These are phyloP conservation scores for Drepana falcataria DNA, from an alignment of 2,888 invertebrate genomes.

Conservation along the genomic window DNA sequence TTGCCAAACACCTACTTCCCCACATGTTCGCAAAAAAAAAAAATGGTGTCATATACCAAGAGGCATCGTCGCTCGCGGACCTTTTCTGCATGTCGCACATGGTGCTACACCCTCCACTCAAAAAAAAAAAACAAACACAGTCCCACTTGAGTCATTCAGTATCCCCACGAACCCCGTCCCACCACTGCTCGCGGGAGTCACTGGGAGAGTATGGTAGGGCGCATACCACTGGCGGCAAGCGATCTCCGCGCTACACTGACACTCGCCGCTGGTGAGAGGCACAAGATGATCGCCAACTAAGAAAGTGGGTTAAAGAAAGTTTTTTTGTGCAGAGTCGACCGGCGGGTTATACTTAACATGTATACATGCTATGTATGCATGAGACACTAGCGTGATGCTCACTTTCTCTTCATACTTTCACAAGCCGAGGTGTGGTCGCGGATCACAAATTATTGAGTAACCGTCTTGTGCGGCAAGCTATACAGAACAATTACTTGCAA, in stretches of 20 bases:
- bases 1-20: background rate
- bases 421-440: slow-evolving; percentile 67
- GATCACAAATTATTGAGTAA: slow-evolving; percentile 59
- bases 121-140: slow-evolving; percentile 43
- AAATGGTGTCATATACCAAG: slow-evolving; percentile 53
- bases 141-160: slow-evolving; percentile 59
- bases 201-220: slow-evolving; percentile 58
- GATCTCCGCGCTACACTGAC: slow-evolving; percentile 64
- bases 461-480: slow-evolving; percentile 6
- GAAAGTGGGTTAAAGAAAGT: slow-evolving; percentile 80
- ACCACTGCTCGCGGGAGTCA: slow-evolving; percentile 67
- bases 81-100: slow-evolving; percentile 77
- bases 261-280: slow-evolving; percentile 60
- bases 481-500: background rate
- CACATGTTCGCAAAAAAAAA: background rate
- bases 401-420: slow-evolving; percentile 79
- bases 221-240: slow-evolving; percentile 66
- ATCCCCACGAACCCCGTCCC: slow-evolving; percentile 66
- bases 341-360: slow-evolving; percentile 57
- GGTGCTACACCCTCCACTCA: slow-evolving; percentile 28
- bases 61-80: slow-evolving; percentile 64
- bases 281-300: slow-evolving; percentile 62
- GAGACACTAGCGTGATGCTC: slow-evolving; percentile 60
- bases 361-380: slow-evolving; percentile 47
- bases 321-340: slow-evolving; percentile 61